These are phyloP conservation scores for Copsychus sechellarum DNA, from an alignment of 2,113 vertebrate genomes.

Conservation along the genomic window DNA sequence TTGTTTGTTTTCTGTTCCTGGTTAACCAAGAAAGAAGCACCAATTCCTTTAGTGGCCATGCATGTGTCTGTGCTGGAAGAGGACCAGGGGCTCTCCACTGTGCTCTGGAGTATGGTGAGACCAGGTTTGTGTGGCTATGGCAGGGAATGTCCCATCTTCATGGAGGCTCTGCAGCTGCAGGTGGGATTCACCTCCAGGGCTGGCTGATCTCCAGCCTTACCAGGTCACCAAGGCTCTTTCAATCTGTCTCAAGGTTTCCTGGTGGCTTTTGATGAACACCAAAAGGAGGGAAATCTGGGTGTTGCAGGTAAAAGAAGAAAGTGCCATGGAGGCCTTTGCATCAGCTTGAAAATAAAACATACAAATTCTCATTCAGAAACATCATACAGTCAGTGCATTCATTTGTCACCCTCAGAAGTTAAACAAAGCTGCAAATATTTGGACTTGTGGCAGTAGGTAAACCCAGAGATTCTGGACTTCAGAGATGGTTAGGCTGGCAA, in stretches of 20 bases:
- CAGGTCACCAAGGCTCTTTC: not conserved
- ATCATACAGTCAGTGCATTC: not conserved
- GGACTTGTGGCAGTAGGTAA: not conserved
- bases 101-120: not conserved
- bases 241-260: not conserved
- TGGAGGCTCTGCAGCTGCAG: not conserved
- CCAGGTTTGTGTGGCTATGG: not conserved
- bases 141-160: not conserved
- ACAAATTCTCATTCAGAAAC: not conserved
- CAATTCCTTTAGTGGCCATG: not conserved
- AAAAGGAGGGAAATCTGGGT: not conserved
- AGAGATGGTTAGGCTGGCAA: not conserved
- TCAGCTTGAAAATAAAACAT: not conserved
- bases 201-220: not conserved
- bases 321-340: not conserved
- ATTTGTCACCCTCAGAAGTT: not conserved
- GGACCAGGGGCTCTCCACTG: fast-evolving
- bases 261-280: not conserved
- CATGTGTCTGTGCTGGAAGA: not conserved
- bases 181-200: not conserved
- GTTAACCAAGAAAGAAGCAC: not conserved
- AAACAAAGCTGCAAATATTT: not conserved
- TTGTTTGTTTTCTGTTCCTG: not conserved
- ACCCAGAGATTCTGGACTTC: not conserved
- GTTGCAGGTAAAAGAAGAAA: not conserved